Conservation (phyloP, 2,888 invertebrate genomes). For the Camponotus fellah region DNA sequence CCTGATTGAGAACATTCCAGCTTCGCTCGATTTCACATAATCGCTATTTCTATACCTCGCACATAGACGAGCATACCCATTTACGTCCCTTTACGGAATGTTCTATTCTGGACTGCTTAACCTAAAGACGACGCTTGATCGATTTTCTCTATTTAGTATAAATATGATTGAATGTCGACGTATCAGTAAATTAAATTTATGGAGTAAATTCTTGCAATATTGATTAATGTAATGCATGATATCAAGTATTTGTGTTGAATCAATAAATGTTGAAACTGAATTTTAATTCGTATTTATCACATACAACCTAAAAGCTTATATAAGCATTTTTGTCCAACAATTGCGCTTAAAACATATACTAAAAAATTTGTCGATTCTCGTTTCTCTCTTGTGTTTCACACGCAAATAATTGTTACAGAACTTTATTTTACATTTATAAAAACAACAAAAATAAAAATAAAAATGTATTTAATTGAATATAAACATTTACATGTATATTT, state of each 20-base stretch:
- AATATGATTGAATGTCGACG: constrained; percentile 11
- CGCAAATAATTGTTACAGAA: not conserved
- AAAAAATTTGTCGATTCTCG: not conserved
- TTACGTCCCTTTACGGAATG: constrained; percentile 26
- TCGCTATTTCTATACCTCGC: constrained; percentile 36
- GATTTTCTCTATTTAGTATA: constrained; percentile 16
- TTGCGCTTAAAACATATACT: not conserved
- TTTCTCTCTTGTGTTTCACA: not conserved
- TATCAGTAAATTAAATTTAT: constrained; percentile 39
- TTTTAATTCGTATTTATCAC: constrained; percentile 28
- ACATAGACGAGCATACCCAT: constrained; percentile 7
- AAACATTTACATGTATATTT: not conserved
- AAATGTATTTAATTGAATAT: not conserved
- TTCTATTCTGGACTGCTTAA: constrained; percentile 40
- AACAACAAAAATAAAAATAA: not conserved
- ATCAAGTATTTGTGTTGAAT: constrained; percentile 22
- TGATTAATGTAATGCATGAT: constrained; percentile 6
- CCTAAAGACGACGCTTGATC: constrained; percentile 27
- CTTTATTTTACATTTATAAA: not conserved
- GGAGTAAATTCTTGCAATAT: constrained; percentile 26
- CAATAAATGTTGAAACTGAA: constrained; percentile 4
- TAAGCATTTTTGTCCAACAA: not conserved
- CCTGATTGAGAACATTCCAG: constrained; percentile 17
- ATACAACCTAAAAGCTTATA: constrained; percentile 6
- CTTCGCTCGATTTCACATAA: constrained; percentile 40